Evolutionary conservation across 2,797 vertebrate species (phyloP), one percentile per base, ranked within the genome.

Genomic region (Neomorphus geoffroyi): DNA sequence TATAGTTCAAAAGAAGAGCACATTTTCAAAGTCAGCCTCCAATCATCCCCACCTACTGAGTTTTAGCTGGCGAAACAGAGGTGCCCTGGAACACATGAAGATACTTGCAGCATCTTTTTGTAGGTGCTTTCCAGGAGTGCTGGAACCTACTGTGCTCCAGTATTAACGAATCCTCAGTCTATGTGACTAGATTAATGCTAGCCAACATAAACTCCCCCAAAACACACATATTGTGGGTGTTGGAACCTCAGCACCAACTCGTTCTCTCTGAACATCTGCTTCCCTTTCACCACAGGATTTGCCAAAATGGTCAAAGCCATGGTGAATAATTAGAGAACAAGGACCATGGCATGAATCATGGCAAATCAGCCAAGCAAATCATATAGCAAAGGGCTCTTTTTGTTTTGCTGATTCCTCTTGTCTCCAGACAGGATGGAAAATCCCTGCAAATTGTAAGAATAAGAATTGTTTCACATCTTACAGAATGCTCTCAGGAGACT

Each of bases 1-100:
- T 51, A 16, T 11, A 46, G 33, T 48, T 58, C 43, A 66, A 64
- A 67, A n/a, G n/a, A 56, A 12, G 21, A 57, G 9, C 0, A 0
- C 1, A 4, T 28, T 62, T 90, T 15, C 7, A 61, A 79, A 56
- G 30, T 26, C 18, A 50, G 10, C 58, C 58, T 54, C 17, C 24
- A 32, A 3, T 43, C 43, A 46, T 16, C 15, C n/a, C 28, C 18
- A 60, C 39, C 33, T 57, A 30, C 64, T 51, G 46, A 61, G 30
- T 19, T 56, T 66, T 75, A 28, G 7, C 27, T 88, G 13, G 10
- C 30, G 18, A 28, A 56, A 64, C 32, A 82, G 54, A 46, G 45
- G n/a, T 37, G 11, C 22, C 28, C 26, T 28, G 13, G 41, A 87
- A 23, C 19, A 72, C 33, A 7, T 10, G 23, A 69, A 67, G 43